These are phyloP conservation scores for Glaucomys volans DNA, from an alignment of 2,113 vertebrate species.

Conservation along the genomic window DNA sequence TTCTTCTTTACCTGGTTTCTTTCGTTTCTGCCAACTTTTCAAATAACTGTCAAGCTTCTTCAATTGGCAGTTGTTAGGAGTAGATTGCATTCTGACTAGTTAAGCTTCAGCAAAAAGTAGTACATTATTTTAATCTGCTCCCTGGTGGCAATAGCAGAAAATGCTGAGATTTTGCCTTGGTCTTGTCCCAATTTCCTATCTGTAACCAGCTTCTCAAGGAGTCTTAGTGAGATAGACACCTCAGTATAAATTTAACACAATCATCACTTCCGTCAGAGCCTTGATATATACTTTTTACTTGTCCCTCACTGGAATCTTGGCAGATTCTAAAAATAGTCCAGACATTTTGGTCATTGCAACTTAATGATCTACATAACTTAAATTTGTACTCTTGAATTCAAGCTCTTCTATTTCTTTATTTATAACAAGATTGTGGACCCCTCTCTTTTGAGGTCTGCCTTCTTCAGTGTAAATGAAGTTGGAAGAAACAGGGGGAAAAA, in stretches of 20 bases:
- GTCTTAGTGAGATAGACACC: background rate
- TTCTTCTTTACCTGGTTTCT: constrained; percentile 11
- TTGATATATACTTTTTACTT: background rate
- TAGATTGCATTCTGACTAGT: constrained; percentile 3
- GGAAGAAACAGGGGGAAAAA: background rate
- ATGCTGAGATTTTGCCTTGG: constrained; percentile 69
- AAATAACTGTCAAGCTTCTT: constrained; percentile 70
- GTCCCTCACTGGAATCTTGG: background rate
- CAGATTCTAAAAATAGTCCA: background rate
- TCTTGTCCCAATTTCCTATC: constrained; percentile 71
- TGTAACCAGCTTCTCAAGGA: background rate
- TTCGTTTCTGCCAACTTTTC: constrained; percentile 65
- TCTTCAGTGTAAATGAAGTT: background rate
- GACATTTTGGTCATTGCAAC: background rate
- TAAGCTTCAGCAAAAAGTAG: constrained; percentile 65
- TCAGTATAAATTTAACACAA: background rate
- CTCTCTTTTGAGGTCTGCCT: background rate
- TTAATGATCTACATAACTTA: background rate
- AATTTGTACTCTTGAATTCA: background rate
- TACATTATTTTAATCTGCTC: constrained; percentile 78
- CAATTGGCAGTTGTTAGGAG: constrained; percentile 72
- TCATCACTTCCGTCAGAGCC: background rate
- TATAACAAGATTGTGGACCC: background rate
- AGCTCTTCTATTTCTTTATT: background rate
- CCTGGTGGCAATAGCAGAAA: constrained; percentile 71